These are phyloP conservation scores for Anarrhichthys ocellatus DNA, from an alignment of 2,113 vertebrate genomes.

Conservation along the genomic window DNA sequence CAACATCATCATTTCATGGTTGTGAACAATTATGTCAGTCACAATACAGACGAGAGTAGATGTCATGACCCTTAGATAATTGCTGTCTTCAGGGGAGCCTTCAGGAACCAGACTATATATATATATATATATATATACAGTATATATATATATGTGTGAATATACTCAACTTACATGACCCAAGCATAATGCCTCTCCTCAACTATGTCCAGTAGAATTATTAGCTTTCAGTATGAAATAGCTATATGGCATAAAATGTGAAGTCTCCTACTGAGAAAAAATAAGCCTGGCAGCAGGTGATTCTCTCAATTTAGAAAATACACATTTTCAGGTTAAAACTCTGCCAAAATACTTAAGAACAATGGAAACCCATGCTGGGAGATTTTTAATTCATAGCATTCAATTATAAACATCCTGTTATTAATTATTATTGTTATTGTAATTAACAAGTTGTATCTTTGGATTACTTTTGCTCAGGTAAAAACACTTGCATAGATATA, in stretches of 20 bases:
- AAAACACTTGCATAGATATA: background rate
- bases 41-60: constrained; percentile 48
- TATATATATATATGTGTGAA: background rate
- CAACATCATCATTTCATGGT: constrained; percentile 60
- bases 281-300: constrained; percentile 16
- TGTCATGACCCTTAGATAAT: constrained; percentile 59
- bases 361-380: background rate
- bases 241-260: background rate
- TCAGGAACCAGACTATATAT: background rate
- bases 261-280: background rate
- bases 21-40: constrained; percentile 58
- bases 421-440: background rate
- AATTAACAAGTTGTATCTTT: constrained; percentile 10
- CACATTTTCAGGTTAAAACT: background rate
- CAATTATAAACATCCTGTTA: background rate
- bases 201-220: constrained; percentile 7
- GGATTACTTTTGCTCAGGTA: background rate
- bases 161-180: constrained; percentile 2
- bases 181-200: background rate
- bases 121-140: background rate
- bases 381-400: background rate
- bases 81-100: constrained; percentile 34
- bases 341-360: background rate
- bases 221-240: constrained; percentile 17
- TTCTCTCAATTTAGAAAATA: background rate